Conservation (phyloP, 1,140 invertebrate genomes). For the Macrosteles quadrilineatus region DNA sequence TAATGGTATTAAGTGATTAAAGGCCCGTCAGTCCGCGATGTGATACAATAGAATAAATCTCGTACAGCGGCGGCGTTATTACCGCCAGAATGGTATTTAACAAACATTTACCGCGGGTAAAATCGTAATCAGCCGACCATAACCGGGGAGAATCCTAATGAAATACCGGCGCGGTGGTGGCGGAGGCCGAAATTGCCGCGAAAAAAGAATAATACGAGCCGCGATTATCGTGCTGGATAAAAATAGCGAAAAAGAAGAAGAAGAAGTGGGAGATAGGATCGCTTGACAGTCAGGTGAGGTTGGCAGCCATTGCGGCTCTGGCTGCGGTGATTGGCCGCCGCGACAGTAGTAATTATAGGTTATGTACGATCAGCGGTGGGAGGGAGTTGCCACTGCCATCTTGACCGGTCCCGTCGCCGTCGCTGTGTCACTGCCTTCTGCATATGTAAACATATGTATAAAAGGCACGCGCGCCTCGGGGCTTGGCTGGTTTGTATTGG, state of each 20-base stretch:
- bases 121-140: not conserved
- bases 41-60: slow-evolving; percentile 20
- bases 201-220: slow-evolving; percentile 3
- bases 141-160: slow-evolving; percentile 3
- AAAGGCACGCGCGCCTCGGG: no score
- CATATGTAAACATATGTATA: slow-evolving; percentile 4
- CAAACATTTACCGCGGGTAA: slow-evolving; percentile 3
- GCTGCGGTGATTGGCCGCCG: slow-evolving; percentile 8
- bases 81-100: slow-evolving; percentile 5
- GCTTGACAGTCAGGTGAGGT: slow-evolving; percentile 12
- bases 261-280: slow-evolving; percentile 15
- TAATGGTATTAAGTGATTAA: slow-evolving; percentile 27
- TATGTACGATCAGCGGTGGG: slow-evolving; percentile 22
- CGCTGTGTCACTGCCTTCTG: not conserved
- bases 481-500: no score
- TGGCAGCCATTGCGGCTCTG: slow-evolving; percentile 7
- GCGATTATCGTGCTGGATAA: slow-evolving; percentile 16
- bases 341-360: slow-evolving; percentile 26
- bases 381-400: slow-evolving; percentile 18
- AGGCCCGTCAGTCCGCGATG: not conserved
- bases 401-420: not conserved
- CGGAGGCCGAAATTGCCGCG: slow-evolving; percentile 15
- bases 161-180: not conserved
- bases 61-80: not conserved
- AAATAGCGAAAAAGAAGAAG: slow-evolving; percentile 13